These are phyloP conservation scores for Mechanitis mazaeus DNA, from an alignment of 2,888 invertebrate genomes.

Conservation along the genomic window DNA sequence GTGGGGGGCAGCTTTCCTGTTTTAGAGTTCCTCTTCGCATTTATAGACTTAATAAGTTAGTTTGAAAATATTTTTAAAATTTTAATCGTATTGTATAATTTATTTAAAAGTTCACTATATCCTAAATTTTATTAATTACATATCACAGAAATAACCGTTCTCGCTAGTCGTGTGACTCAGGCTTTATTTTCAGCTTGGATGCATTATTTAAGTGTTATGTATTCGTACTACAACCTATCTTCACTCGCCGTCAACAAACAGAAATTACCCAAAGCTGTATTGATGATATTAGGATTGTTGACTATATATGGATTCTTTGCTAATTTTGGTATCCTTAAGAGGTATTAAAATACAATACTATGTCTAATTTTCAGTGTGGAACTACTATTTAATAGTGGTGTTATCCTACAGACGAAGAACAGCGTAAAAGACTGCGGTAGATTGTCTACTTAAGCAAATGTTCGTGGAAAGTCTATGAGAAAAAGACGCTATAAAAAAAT, in stretches of 20 bases:
- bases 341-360: conserved; percentile 16
- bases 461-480: conserved; percentile 13
- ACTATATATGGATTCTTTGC: conserved; percentile 14
- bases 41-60: conserved; percentile 49
- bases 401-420: conserved; percentile 44
- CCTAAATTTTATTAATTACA: no score
- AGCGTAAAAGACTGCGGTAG: conserved; percentile 17
- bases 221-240: conserved; percentile 26
- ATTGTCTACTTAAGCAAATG: conserved; percentile 9
- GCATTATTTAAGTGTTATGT: conserved; percentile 29
- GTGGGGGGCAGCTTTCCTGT: conserved; percentile 49
- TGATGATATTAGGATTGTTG: conserved; percentile 10
- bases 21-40: conserved; percentile 47
- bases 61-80: conserved; percentile 16
- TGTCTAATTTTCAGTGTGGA: conserved; percentile 54
- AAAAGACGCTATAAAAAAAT: conserved; percentile 2
- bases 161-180: no score
- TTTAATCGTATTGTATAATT: no score
- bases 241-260: conserved; percentile 11
- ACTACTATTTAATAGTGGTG: conserved; percentile 56
- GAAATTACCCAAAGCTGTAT: conserved; percentile 8
- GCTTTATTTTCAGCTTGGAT: conserved; percentile 30
- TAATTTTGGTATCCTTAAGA: conserved; percentile 1
- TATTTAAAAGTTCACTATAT: no score
- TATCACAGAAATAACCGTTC: no score